These are phyloP conservation scores for Plutomurus gul DNA, from an alignment of 1,140 invertebrate species.

Conservation along the genomic window DNA sequence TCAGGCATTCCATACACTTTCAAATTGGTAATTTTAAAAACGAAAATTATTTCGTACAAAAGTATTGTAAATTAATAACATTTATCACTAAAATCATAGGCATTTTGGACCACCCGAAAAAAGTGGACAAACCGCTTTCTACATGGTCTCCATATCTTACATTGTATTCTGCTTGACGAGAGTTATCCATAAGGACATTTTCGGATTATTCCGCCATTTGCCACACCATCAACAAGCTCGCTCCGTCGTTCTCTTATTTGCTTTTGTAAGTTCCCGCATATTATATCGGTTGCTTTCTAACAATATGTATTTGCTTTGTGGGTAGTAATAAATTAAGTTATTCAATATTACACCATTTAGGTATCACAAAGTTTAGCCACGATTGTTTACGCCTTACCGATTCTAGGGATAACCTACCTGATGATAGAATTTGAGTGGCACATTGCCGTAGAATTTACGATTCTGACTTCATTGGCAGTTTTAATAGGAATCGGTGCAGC, in stretches of 20 bases:
- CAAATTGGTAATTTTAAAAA: no score
- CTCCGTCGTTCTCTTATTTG: not conserved
- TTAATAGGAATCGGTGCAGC: not conserved
- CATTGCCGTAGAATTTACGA: not conserved
- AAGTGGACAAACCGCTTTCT: slow-evolving; percentile 22
- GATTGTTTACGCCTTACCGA: no score
- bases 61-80: no score
- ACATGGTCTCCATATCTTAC: not conserved
- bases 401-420: no score
- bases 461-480: not conserved
- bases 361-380: no score
- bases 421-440: not conserved
- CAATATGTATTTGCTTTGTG: no score
- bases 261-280: slow-evolving; percentile 2
- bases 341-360: no score
- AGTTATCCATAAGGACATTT: not conserved
- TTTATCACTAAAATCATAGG: no score
- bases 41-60: no score
- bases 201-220: not conserved
- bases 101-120: not conserved
- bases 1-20: not conserved
- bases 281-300: no score
- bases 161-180: not conserved
- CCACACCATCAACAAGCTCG: not conserved
- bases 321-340: no score